These are phyloP conservation scores for Charanyca ferruginea DNA, from an alignment of 2,888 invertebrate genomes.

Conservation along the genomic window DNA sequence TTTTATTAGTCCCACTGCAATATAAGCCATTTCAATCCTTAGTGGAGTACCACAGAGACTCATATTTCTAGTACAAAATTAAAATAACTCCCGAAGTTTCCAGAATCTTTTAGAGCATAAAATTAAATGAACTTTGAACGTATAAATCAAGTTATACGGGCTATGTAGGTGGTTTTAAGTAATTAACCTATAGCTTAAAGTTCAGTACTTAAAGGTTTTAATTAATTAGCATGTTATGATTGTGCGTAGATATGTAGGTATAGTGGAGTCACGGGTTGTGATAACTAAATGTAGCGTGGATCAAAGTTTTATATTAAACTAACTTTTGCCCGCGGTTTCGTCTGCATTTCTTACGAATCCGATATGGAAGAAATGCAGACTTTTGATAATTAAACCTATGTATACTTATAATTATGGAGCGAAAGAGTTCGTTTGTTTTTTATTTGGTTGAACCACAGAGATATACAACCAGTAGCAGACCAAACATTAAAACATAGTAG, in stretches of 20 bases:
- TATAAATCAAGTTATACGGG: conserved; percentile 5
- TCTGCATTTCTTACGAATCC: no score
- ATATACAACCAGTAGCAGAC: no score
- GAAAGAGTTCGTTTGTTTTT: no score
- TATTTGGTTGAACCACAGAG: no score
- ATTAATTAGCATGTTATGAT: conserved; percentile 34
- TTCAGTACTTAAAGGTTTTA: conserved; percentile 32
- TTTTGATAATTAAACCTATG: no score
- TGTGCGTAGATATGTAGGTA: conserved; percentile 14
- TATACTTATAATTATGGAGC: no score
- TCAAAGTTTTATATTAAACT: not conserved
- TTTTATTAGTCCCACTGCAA: not conserved
- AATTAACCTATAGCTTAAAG: conserved; percentile 49
- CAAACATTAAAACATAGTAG: no score
- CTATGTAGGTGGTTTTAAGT: conserved; percentile 22
- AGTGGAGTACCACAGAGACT: not conserved
- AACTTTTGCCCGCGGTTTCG: not conserved
- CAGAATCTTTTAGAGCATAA: conserved; percentile 10
- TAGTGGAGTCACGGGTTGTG: not conserved
- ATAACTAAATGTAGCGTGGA: not conserved
- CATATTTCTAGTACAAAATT: not conserved
- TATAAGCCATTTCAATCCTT: not conserved
- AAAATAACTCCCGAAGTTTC: not conserved
- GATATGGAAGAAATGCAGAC: no score
- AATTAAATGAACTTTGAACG: conserved; percentile 24